A percentile compares a stretch with the other conserved stretches of the same genome.
Evolutionary conservation across 1,140 invertebrate species (phyloP).

Genomic region (Eubasilissa regina): DNA sequence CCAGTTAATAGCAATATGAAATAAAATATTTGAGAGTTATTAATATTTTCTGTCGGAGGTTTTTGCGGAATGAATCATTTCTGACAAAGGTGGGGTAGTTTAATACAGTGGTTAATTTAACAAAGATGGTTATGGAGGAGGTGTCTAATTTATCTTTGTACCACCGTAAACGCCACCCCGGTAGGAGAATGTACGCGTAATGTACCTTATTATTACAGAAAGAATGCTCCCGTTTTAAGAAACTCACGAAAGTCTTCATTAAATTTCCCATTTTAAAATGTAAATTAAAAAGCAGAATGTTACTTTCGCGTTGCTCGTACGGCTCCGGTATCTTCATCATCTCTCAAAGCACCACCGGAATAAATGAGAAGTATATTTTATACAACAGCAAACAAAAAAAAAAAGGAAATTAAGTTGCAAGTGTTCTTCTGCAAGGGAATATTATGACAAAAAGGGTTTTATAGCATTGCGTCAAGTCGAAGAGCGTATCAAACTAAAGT

Average conservation of each 20-base stretch:
- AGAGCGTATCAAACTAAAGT: no score
- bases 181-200: slow-evolving; percentile 39
- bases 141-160: slow-evolving; percentile 45
- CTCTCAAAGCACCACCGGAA: slow-evolving; percentile 12
- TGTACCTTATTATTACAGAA: slow-evolving; percentile 51
- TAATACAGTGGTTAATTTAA: slow-evolving; percentile 54
- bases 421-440: neutral
- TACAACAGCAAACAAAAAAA: slow-evolving; percentile 44
- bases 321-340: slow-evolving; percentile 41
- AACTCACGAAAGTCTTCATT: slow-evolving; percentile 51
- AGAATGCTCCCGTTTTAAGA: slow-evolving; percentile 47
- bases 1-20: slow-evolving; percentile 27
- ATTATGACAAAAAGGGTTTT: no score
- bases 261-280: slow-evolving; percentile 54
- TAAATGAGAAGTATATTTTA: slow-evolving; percentile 49
- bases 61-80: slow-evolving; percentile 35
- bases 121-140: slow-evolving; percentile 35
- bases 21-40: slow-evolving; percentile 23
- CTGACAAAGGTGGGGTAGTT: slow-evolving; percentile 46
- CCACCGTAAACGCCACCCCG: slow-evolving; percentile 40
- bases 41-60: slow-evolving; percentile 5
- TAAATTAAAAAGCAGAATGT: slow-evolving; percentile 54
- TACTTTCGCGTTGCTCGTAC: slow-evolving; percentile 15
- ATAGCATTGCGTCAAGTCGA: no score
- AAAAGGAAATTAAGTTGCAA: slow-evolving; percentile 47